Conservation (phyloP, 2,888 invertebrate species). For the Asteroscopus sphinx region DNA sequence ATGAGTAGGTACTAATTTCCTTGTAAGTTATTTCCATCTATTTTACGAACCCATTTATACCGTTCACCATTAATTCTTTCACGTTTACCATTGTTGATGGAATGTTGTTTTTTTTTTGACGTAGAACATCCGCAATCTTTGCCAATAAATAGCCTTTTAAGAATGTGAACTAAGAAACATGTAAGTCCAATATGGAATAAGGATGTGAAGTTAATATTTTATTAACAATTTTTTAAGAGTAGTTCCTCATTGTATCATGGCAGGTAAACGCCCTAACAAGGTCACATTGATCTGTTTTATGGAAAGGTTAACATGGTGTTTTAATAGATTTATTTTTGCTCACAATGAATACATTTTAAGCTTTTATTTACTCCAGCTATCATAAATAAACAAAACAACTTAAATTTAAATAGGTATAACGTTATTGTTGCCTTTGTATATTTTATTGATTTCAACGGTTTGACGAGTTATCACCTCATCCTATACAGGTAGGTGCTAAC, state of each 20-base stretch:
- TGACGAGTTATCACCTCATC: neutral
- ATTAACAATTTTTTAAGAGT: slow-evolving; percentile 28
- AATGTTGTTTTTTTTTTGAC: slow-evolving; percentile 47
- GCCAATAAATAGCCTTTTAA: slow-evolving; percentile 15
- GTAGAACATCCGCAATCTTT: slow-evolving; percentile 45
- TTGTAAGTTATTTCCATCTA: slow-evolving; percentile 13
- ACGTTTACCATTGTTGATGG: slow-evolving; percentile 19
- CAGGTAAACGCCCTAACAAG: slow-evolving; percentile 53
- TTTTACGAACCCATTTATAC: slow-evolving; percentile 8
- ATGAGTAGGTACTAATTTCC: slow-evolving; percentile 9
- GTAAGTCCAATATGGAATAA: slow-evolving; percentile 34
- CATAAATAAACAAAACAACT: neutral
- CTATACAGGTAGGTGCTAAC: slow-evolving; percentile 25
- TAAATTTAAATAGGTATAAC: too few species aligned
- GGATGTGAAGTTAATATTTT: slow-evolving; percentile 32
- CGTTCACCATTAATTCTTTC: neutral
- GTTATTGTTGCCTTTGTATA: neutral
- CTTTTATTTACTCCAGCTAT: neutral
- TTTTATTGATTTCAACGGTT: neutral
- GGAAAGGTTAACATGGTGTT: slow-evolving; percentile 29
- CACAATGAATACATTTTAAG: neutral
- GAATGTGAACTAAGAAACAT: slow-evolving; percentile 30
- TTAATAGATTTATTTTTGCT: slow-evolving; percentile 7
- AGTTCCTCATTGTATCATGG: slow-evolving; percentile 6
- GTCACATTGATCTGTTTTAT: slow-evolving; percentile 41